These are phyloP conservation scores for Dendrolimus punctatus DNA, from an alignment of 1,140 invertebrate genomes.

Conservation along the genomic window DNA sequence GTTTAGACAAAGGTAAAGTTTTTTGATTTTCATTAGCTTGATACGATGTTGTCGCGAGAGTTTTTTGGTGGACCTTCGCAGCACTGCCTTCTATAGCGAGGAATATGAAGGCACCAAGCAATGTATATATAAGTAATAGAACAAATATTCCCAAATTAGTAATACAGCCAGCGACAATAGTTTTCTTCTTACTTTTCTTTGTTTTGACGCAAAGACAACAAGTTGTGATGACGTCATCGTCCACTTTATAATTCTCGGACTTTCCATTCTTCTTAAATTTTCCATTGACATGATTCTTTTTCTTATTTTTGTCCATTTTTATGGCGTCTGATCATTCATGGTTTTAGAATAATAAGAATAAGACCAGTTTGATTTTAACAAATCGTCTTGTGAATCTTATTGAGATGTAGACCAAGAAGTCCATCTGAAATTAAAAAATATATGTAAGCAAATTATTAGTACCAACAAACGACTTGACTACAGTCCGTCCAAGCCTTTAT, in stretches of 20 bases:
- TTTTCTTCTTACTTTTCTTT: conserved; percentile 76
- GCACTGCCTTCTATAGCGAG: conserved; percentile 88
- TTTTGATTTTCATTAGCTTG: conserved; percentile 61
- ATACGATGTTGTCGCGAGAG: conserved; percentile 75
- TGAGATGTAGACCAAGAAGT: conserved; percentile 6
- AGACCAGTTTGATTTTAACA: conserved; percentile 4
- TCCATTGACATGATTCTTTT: conserved; percentile 53
- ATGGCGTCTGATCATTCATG: conserved; percentile 15
- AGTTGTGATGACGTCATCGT: conserved; percentile 53
- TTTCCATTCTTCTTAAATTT: conserved; percentile 63
- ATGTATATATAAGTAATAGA: conserved; percentile 90
- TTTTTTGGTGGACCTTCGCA: conserved; percentile 77
- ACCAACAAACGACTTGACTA: too few species aligned
- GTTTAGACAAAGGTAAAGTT: conserved; percentile 43
- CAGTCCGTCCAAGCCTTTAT: too few species aligned
- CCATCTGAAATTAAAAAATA: conserved; percentile 9
- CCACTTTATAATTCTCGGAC: conserved; percentile 36
- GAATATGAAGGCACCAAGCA: conserved; percentile 92
- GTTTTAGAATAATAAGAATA: conserved; percentile 9
- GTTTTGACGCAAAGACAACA: conserved; percentile 80
- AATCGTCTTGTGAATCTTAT: conserved; percentile 1
- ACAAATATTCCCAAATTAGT: conserved; percentile 92
- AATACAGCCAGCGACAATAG: conserved; percentile 80
- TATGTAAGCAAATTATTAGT: background rate
- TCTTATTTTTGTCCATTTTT: conserved; percentile 64